These are phyloP conservation scores for Pelobates cultripes DNA, from an alignment of 2,797 vertebrate species.

Conservation along the genomic window DNA sequence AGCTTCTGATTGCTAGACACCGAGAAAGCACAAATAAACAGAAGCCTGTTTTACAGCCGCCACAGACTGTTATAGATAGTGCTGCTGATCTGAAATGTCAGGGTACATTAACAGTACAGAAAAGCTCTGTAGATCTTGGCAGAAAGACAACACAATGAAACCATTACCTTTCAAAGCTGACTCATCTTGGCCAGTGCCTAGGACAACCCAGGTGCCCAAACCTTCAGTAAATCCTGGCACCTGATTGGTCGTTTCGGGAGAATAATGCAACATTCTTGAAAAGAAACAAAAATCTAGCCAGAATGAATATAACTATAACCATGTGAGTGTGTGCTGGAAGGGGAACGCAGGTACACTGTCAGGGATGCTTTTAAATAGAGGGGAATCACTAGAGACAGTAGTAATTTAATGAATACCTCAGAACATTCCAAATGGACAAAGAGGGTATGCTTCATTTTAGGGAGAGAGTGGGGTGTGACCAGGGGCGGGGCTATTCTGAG, in stretches of 20 bases:
- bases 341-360: too few species aligned
- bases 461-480: too few species aligned
- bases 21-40: slow-evolving; percentile 45
- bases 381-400: too few species aligned
- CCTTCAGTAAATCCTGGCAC: slow-evolving; percentile 13
- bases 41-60: slow-evolving; percentile 38
- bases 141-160: slow-evolving; percentile 12
- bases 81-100: slow-evolving; percentile 28
- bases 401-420: too few species aligned
- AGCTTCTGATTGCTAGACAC: slow-evolving; percentile 29
- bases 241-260: not conserved
- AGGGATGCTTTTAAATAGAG: too few species aligned
- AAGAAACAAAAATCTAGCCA: too few species aligned
- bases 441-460: too few species aligned
- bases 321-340: too few species aligned
- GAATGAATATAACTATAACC: too few species aligned
- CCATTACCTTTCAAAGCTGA: slow-evolving; percentile 7
- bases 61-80: slow-evolving; percentile 27
- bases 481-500: too few species aligned
- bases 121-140: slow-evolving; percentile 30
- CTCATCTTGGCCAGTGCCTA: not conserved
- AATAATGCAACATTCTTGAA: too few species aligned
- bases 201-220: not conserved
- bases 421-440: too few species aligned
- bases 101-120: slow-evolving; percentile 34